Evolutionary conservation across 2,113 vertebrate genomes (phyloP).

Genomic region (Monopterus albus): DNA sequence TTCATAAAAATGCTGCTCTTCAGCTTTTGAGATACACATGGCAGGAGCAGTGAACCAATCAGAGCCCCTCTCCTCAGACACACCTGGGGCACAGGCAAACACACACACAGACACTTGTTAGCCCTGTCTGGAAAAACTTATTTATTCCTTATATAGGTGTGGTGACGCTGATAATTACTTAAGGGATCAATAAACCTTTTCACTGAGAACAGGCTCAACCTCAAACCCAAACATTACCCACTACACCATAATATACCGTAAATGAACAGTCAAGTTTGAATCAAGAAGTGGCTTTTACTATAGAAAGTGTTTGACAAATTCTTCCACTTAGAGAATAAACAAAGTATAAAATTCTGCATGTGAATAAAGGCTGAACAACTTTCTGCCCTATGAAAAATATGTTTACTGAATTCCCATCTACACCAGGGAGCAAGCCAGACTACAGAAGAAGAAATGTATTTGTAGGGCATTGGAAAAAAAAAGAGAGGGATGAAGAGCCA

Average conservation of each 20-base stretch:
- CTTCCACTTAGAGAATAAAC: neutral
- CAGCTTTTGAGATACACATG: slow-evolving; percentile 22
- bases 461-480: slow-evolving; percentile 8
- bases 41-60: slow-evolving; percentile 26
- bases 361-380: slow-evolving; percentile 16
- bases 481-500: slow-evolving; percentile 32
- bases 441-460: slow-evolving; percentile 10
- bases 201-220: neutral
- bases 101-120: neutral
- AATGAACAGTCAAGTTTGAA: slow-evolving; percentile 1
- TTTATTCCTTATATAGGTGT: neutral
- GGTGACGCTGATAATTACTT: neutral
- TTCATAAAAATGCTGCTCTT: slow-evolving; percentile 47
- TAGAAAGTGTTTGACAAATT: neutral
- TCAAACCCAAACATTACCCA: neutral
- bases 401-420: slow-evolving; percentile 17
- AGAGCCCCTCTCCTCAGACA: neutral
- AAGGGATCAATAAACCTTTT: neutral
- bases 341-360: neutral
- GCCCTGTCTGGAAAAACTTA: neutral
- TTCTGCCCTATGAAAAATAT: neutral
- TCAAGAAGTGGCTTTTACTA: neutral
- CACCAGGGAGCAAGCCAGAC: neutral
- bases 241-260: slow-evolving; percentile 8
- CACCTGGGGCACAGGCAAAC: slow-evolving; percentile 24